These are phyloP conservation scores for Platyscapa corneri DNA, from an alignment of 1,140 invertebrate genomes.

Conservation along the genomic window DNA sequence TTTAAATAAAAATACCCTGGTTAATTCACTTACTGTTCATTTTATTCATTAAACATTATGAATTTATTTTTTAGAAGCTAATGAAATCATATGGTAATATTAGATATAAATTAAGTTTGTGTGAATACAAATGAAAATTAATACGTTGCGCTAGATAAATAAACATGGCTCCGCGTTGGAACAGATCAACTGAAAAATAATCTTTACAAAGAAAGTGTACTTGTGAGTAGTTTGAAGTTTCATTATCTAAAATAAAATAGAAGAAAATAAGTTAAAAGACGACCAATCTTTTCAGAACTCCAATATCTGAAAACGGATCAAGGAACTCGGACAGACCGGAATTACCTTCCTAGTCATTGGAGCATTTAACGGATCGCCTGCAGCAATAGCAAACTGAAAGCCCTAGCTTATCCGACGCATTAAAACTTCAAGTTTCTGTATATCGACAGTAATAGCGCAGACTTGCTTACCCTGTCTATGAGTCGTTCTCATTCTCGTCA, in stretches of 20 bases:
- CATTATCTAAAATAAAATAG: constrained; percentile 35
- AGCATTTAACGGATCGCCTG: constrained; percentile 62
- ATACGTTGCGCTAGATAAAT: background rate
- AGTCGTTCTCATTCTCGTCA: background rate
- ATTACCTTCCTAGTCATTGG: constrained; percentile 59
- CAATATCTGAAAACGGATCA: constrained; percentile 51
- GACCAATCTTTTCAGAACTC: constrained; percentile 21
- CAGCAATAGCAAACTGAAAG: constrained; percentile 50
- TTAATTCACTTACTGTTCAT: background rate
- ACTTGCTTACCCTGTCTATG: background rate
- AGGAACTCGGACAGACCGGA: constrained; percentile 60
- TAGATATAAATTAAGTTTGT: no score
- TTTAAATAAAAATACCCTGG: constrained; percentile 7
- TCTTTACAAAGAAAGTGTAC: background rate
- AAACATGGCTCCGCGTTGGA: background rate
- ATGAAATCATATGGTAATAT: no score
- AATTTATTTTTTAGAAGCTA: no score
- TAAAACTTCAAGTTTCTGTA: constrained; percentile 57
- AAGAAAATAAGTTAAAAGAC: constrained; percentile 15
- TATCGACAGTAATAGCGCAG: constrained; percentile 22
- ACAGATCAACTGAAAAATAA: background rate
- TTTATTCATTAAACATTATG: background rate
- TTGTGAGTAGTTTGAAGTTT: constrained; percentile 1
- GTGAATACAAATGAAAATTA: background rate
- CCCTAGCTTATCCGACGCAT: constrained; percentile 57